Evolutionary conservation across 2,113 vertebrate species (phyloP), one percentile per base, ranked within the genome.

Genomic region (Ptilorrhoa leucosticta): DNA sequence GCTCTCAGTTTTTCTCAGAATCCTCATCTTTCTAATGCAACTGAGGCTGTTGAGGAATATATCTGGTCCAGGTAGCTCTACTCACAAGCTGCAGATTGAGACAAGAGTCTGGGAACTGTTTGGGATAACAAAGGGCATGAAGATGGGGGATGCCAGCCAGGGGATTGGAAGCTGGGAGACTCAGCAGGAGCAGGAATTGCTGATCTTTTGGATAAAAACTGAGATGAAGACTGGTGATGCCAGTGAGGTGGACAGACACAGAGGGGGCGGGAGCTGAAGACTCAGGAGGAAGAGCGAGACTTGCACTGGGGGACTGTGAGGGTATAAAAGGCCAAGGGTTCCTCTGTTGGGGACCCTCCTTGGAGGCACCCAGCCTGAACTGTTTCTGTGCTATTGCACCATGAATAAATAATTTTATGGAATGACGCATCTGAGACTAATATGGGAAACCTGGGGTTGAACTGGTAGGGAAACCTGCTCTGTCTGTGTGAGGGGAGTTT

Each of bases 211-310:
- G 33, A 39, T 53, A 39, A 51, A 44, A 69, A 22, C 2, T 58
- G 11, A 40, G 23, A 39, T 23, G 22, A 60, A 53, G 23, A 19
- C 9, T 28, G 45, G 18, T 45, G 45, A 53, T 51, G 14, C 18
- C 18, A 23, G 7, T 47, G 40, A 56, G 40, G 12, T 22, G 28
- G 33, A 44, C 33, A n/a, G 33, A 33, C 11, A 23, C 1, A 1
- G 33, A 51, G 33, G 11, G 9, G 10, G 10, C 15, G 20, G 72
- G 15, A 33, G 45, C 33, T 51, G 15, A 60, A 69, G 27, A 51
- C 45, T 69, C 33, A 19, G 27, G 27, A 37, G 18, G 10, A 28
- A 77, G 54, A 14, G 8, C 0, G 0, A 45, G 18, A 53, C 10
- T 30, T 37, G 17, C 0, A 0, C 61, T 35, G 15, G 63, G 45